Conservation (phyloP, 2,797 vertebrate genomes). For the Pitangus sulphuratus region DNA sequence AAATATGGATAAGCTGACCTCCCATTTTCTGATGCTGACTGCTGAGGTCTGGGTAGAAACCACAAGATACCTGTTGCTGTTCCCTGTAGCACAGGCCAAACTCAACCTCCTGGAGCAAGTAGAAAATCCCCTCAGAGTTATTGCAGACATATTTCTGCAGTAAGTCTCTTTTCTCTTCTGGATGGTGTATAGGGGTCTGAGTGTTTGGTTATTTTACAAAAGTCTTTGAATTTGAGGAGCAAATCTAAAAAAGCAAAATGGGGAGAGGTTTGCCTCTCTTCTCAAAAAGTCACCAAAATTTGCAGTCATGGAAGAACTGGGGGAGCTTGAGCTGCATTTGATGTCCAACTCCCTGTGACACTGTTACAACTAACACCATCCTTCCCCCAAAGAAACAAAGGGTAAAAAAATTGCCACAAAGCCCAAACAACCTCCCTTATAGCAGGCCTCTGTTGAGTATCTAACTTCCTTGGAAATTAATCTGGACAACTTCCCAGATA, state of each 20-base stretch:
- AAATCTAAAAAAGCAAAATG: neutral
- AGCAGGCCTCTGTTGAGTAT: neutral
- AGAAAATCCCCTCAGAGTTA: neutral
- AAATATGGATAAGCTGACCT: neutral
- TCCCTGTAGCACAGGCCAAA: neutral
- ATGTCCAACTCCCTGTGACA: neutral
- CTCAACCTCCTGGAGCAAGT: neutral
- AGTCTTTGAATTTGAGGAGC: neutral
- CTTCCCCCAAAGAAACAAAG: neutral
- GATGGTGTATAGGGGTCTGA: neutral
- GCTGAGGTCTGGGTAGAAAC: neutral
- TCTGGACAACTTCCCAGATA: conserved; percentile 40
- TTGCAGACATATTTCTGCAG: neutral
- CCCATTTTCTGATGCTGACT: neutral
- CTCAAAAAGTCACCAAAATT: neutral
- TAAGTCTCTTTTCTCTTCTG: neutral
- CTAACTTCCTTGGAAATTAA: conserved; percentile 38
- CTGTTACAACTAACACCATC: neutral
- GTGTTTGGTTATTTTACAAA: neutral
- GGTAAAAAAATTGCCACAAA: neutral
- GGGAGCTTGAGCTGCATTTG: neutral
- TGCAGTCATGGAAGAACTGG: neutral
- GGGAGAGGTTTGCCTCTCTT: neutral
- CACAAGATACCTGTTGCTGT: neutral
- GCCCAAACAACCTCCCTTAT: neutral